Evolutionary conservation across 2,797 vertebrate species (phyloP), one percentile per base, ranked within the genome.

Genomic region (Helicolenus hilgendorfi): DNA sequence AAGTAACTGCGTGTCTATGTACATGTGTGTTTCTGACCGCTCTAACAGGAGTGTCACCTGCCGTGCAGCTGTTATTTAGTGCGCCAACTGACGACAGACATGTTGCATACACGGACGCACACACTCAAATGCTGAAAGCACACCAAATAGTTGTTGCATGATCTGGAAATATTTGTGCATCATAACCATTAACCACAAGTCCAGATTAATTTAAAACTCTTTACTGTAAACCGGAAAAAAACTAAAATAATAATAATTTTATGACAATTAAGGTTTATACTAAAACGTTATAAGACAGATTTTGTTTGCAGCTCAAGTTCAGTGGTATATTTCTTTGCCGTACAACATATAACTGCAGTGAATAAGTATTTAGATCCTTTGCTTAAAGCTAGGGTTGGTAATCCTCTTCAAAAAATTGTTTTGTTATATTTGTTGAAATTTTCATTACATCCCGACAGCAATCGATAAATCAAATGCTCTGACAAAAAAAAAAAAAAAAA

Each of bases 31-130:
- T 76, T 76, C 29, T 81, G 59, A 74, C 84, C 41, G 13, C 81
- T 78, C n/a, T 0, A 27, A 59, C 73, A 29, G 22, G 53, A 56
- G 69, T 35, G 82, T 81, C 65, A 80, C 56, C 41, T 87, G 82
- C 64, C 13, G 2, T 31, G 60, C 85, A 89, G 90, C 84, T 94
- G 80, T 45, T 87, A 67, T 82, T 86, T 86, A 84, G 65, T 84
- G 59, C 77, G 36, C 59, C 49, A 35, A 36, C 26, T 77, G 73
- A 85, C 2, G 53, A 88, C 56, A 62, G 84, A 89, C 79, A 73
- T n/a, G 27, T 58, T 31, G 9, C 41, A 55, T 18, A 53, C 67
- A 81, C 4, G 7, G 14, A 65, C 41, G 65, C 77, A 77, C 72
- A 6, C 24, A 59, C 62, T 2, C 8, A 64, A 68, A 55, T 64